These are phyloP conservation scores for Ferrisia virgata DNA, from an alignment of 2,888 invertebrate genomes.

Conservation along the genomic window DNA sequence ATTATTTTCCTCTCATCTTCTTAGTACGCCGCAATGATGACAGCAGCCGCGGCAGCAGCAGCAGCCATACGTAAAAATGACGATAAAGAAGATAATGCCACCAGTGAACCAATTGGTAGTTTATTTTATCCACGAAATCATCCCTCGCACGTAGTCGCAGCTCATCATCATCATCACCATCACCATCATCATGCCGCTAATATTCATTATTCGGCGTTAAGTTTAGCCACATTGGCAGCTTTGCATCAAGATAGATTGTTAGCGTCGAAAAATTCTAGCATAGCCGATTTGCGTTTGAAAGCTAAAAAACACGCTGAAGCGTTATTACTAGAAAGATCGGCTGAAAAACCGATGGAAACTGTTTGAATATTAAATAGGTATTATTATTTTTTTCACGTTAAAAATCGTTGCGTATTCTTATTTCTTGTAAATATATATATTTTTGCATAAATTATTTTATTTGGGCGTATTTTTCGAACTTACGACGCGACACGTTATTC, in stretches of 20 bases:
- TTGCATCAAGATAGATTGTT: slow-evolving; percentile 59
- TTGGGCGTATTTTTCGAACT: background rate
- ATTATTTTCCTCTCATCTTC: background rate
- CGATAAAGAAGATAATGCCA: slow-evolving; percentile 41
- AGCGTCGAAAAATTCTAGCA: slow-evolving; percentile 79
- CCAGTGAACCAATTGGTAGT: background rate
- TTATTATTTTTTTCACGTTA: background rate
- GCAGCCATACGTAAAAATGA: slow-evolving; percentile 52
- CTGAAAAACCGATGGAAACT: slow-evolving; percentile 34
- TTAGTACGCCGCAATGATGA: slow-evolving; percentile 55
- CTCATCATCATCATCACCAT: slow-evolving; percentile 36
- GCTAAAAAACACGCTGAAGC: slow-evolving; percentile 91
- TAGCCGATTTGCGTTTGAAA: slow-evolving; percentile 89
- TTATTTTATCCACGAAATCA: slow-evolving; percentile 16
- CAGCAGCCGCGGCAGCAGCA: slow-evolving; percentile 61
- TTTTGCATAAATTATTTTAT: slow-evolving; percentile 28
- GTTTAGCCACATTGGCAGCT: slow-evolving; percentile 76
- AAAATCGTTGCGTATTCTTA: background rate
- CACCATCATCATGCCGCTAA: slow-evolving; percentile 28
- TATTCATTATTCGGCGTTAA: slow-evolving; percentile 56
- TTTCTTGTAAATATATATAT: slow-evolving; percentile 21
- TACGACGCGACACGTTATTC: background rate
- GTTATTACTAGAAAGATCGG: background rate
- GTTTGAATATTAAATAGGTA: background rate
- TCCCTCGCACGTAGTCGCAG: background rate